Conservation (phyloP, 2,888 invertebrate species). For the Spisula solida region DNA sequence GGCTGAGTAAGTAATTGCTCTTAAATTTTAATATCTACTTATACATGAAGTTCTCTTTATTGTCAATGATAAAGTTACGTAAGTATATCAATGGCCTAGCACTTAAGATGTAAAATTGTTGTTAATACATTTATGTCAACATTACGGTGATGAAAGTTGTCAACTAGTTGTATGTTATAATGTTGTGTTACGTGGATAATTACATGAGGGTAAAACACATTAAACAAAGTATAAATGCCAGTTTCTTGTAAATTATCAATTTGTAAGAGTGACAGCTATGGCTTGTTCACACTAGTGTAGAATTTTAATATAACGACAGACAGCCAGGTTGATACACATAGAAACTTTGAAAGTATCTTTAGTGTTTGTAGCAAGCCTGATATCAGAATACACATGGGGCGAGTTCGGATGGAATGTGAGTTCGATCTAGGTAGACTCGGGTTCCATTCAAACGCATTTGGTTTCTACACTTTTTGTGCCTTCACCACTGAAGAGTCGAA, state of each 20-base stretch:
- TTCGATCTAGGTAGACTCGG: too few relatives aligned
- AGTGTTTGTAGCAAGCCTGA: neutral
- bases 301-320: neutral
- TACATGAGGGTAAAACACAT: conserved; percentile 20
- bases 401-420: too few relatives aligned
- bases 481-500: too few relatives aligned
- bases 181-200: neutral
- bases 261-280: conserved; percentile 1
- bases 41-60: neutral
- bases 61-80: neutral
- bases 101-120: neutral
- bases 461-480: too few relatives aligned
- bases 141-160: neutral
- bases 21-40: neutral
- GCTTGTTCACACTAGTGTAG: neutral
- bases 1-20: too few relatives aligned
- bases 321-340: neutral
- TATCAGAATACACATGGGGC: too few relatives aligned
- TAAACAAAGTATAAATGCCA: conserved; percentile 17
- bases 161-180: neutral
- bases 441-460: too few relatives aligned
- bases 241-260: conserved; percentile 21
- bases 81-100: neutral
- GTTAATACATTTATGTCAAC: conserved; percentile 13
- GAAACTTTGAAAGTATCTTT: neutral